A percentile compares a stretch with the other conserved stretches of the same genome.
Evolutionary conservation across 2,888 invertebrate species (phyloP).

Genomic region (Catocala fraxini): DNA sequence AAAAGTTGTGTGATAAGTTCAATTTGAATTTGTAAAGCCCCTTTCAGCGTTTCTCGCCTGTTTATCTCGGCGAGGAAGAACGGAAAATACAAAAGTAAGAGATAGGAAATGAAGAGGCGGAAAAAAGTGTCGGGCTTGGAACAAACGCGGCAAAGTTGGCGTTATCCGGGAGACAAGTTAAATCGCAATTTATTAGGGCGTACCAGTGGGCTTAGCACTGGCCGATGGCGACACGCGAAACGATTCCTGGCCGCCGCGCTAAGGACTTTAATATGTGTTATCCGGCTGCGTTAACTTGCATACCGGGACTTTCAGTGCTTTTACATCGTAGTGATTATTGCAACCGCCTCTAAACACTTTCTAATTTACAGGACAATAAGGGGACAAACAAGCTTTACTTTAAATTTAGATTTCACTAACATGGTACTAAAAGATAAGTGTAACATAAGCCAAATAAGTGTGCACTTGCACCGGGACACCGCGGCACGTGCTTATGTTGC

Average conservation of each 20-base stretch:
- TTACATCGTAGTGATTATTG: too few species aligned
- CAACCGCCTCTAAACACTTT: too few species aligned
- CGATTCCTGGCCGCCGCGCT: slow-evolving; percentile 33
- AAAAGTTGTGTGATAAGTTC: slow-evolving; percentile 88
- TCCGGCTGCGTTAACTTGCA: not conserved
- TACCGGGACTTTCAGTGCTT: not conserved
- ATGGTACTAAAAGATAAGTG: slow-evolving; percentile 15
- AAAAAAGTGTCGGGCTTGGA: slow-evolving; percentile 87
- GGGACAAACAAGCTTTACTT: not conserved
- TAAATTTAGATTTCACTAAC: slow-evolving; percentile 3
- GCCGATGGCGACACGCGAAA: slow-evolving; percentile 47
- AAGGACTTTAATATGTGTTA: slow-evolving; percentile 5
- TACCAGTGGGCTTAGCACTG: slow-evolving; percentile 80
- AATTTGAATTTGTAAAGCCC: slow-evolving; percentile 88
- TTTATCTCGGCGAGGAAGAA: slow-evolving; percentile 86
- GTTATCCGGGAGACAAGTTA: slow-evolving; percentile 88
- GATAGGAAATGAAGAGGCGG: slow-evolving; percentile 88
- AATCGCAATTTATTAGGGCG: slow-evolving; percentile 87
- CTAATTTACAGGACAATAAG: too few species aligned
- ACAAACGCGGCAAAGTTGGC: slow-evolving; percentile 87
- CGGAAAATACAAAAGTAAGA: slow-evolving; percentile 88
- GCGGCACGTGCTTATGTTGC: slow-evolving; percentile 77
- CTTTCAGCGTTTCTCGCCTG: slow-evolving; percentile 87
- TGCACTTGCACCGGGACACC: slow-evolving; percentile 58
- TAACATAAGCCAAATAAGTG: slow-evolving; percentile 40